These are phyloP conservation scores for Tokudaia muenninki DNA, from an alignment of 2,797 vertebrate species.

Conservation along the genomic window DNA sequence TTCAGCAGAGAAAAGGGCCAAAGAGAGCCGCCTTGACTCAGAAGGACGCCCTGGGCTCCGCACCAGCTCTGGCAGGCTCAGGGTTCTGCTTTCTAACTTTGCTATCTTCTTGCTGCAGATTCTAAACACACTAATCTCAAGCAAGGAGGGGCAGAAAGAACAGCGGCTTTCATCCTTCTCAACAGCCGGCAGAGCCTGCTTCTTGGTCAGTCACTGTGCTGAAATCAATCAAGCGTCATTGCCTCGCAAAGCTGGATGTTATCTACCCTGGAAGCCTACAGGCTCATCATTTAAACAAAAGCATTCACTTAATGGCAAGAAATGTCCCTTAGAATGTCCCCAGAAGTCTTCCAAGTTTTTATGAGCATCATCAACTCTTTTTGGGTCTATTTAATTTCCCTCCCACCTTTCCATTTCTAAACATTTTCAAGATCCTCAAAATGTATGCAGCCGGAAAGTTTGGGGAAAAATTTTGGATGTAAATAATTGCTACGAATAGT, in stretches of 20 bases:
- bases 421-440: slow-evolving; percentile 35
- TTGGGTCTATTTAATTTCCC: slow-evolving; percentile 54
- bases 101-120: slow-evolving; percentile 81
- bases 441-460: neutral
- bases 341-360: slow-evolving; percentile 59
- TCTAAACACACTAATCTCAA: slow-evolving; percentile 80
- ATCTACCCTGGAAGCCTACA: neutral
- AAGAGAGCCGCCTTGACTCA: neutral
- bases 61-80: neutral
- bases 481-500: slow-evolving; percentile 44
- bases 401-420: slow-evolving; percentile 45
- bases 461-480: slow-evolving; percentile 25
- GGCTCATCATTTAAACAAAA: slow-evolving; percentile 17
- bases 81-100: slow-evolving; percentile 77
- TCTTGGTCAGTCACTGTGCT: neutral
- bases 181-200: neutral
- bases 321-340: slow-evolving; percentile 59
- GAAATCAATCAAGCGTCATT: neutral
- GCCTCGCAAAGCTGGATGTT: neutral
- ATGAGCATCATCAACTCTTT: neutral
- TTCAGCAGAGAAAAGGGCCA: neutral
- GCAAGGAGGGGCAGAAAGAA: slow-evolving; percentile 56
- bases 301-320: neutral
- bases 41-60: neutral
- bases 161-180: slow-evolving; percentile 75